A percentile compares a stretch with the other conserved stretches of the same genome.
Evolutionary conservation across 2,888 invertebrate species (phyloP).

Genomic region (Ceramica pisi): DNA sequence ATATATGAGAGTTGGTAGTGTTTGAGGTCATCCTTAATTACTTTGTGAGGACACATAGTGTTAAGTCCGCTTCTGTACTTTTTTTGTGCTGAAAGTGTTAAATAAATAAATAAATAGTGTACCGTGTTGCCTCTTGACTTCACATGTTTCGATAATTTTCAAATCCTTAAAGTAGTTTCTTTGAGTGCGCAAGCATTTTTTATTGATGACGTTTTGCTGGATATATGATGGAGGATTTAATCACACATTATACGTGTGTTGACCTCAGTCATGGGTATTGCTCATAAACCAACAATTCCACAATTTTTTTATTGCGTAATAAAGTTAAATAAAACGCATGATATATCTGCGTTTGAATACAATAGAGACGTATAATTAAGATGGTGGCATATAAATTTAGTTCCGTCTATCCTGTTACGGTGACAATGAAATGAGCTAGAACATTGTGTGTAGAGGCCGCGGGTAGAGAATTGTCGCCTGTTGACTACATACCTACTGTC

Average conservation of each 20-base stretch:
- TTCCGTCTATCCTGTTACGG: slow-evolving; percentile 56
- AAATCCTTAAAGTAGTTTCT: background rate
- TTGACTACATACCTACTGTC: slow-evolving; percentile 41
- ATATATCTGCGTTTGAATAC: slow-evolving; percentile 49
- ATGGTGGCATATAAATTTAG: slow-evolving; percentile 66
- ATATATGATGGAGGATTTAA: background rate
- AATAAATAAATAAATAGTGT: too few relatives aligned
- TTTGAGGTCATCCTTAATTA: slow-evolving; percentile 41
- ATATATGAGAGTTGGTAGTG: slow-evolving; percentile 21
- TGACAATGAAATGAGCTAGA: slow-evolving; percentile 71
- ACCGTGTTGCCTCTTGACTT: background rate
- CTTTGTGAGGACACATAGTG: slow-evolving; percentile 3
- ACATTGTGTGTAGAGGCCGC: slow-evolving; percentile 67
- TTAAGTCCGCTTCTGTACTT: too few relatives aligned
- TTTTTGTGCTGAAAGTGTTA: too few relatives aligned
- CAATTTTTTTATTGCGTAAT: slow-evolving; percentile 19
- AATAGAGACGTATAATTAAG: slow-evolving; percentile 48
- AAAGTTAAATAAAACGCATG: slow-evolving; percentile 29
- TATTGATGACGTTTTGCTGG: background rate
- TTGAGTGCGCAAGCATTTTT: background rate
- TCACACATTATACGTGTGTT: background rate
- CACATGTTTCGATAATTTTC: background rate
- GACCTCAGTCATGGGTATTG: background rate
- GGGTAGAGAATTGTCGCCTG: slow-evolving; percentile 63
- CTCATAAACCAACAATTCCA: slow-evolving; percentile 26